Conservation (phyloP, 2,113 vertebrate species). For the Prinia subflava region DNA sequence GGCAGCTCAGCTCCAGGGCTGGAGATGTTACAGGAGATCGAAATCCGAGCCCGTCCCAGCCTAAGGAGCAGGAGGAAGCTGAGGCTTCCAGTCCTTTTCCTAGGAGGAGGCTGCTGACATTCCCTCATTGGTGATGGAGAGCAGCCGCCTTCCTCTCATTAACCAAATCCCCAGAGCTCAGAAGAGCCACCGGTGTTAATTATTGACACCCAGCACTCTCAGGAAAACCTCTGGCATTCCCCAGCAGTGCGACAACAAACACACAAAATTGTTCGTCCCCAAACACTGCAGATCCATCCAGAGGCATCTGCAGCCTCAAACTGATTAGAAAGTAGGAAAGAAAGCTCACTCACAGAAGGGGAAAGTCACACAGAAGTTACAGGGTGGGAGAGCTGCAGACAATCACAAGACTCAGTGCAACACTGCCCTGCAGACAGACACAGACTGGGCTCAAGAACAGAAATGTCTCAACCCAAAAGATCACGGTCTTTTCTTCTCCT, state of each 20-base stretch:
- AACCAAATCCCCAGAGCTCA: neutral
- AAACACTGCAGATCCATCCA: neutral
- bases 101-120: neutral
- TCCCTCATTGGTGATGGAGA: neutral
- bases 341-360: neutral
- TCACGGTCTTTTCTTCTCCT: neutral
- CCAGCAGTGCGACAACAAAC: accelerated
- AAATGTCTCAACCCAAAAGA: accelerated
- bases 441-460: accelerated
- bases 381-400: neutral
- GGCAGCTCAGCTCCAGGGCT: neutral
- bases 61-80: neutral
- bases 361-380: neutral
- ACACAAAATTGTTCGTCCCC: neutral
- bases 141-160: neutral
- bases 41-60: neutral
- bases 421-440: accelerated
- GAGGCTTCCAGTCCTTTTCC: neutral
- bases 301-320: neutral
- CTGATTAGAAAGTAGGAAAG: neutral
- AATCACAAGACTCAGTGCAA: neutral
- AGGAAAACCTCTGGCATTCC: neutral
- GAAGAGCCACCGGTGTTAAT: neutral
- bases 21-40: neutral
- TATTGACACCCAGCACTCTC: neutral